Conservation (phyloP, 2,797 vertebrate genomes). For the Hafferia zeledoni region DNA sequence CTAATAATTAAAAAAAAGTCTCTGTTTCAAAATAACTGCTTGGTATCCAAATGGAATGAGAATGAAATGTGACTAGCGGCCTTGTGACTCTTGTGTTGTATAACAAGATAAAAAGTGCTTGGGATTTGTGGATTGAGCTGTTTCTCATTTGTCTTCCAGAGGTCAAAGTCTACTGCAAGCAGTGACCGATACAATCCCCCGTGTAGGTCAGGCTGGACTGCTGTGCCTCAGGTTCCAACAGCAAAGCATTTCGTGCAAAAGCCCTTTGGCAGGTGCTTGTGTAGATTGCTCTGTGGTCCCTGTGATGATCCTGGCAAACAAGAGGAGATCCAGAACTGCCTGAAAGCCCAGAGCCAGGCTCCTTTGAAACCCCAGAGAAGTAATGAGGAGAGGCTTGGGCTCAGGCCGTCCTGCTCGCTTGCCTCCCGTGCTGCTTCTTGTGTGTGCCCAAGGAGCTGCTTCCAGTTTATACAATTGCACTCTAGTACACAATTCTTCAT, state of each 20-base stretch:
- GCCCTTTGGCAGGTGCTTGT: not conserved
- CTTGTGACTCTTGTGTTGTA: constrained; percentile 56
- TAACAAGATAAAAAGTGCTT: constrained; percentile 56
- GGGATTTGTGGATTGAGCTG: constrained; percentile 47
- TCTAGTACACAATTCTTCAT: constrained; percentile 62
- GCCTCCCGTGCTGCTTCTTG: not conserved
- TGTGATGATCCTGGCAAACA: not conserved
- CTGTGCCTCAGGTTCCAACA: not conserved
- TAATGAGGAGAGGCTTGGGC: not conserved
- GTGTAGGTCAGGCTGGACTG: not conserved
- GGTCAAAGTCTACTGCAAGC: constrained; percentile 45
- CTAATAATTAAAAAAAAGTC: not conserved
- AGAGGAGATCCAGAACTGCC: not conserved
- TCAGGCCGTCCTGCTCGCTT: constrained; percentile 3
- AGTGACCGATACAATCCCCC: not conserved
- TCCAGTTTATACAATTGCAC: constrained; percentile 35
- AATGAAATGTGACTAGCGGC: not conserved
- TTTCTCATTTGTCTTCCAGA: constrained; percentile 51
- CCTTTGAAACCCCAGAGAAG: not conserved
- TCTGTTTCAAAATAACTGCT: not conserved
- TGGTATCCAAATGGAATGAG: not conserved
- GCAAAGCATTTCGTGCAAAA: not conserved
- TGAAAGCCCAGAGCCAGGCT: not conserved
- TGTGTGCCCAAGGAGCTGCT: constrained; percentile 27
- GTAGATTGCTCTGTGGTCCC: not conserved